Base-by-base conservation (phyloP, 2,888 invertebrate genomes). In the Caenorhabditis sp. region DNA sequence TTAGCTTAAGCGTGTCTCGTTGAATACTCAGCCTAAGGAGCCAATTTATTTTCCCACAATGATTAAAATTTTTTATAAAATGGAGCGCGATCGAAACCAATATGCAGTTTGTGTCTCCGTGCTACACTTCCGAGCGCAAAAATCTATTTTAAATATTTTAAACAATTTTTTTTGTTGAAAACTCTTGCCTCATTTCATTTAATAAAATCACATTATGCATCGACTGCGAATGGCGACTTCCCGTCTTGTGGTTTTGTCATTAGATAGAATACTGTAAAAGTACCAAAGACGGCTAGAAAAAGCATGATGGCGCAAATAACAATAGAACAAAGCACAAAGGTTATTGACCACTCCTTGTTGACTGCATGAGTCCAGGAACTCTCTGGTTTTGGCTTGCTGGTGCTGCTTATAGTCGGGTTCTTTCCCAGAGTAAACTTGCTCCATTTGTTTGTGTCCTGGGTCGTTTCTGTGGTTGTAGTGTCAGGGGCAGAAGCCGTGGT, bases 331-430 rank as follows among this genome's bases (percentile, higher is more conserved):
- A 82, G 64, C 1, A 84, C 70, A 32, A 84, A 84, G 5, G 84
- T 80, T 0, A 78, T 68, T 0, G 81, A 81, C 84, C 84, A 84
- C 62, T 79, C 72, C 58, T 80, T 80, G 37, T 84, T 84, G 4
- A 84, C 84, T 13, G 78, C 69, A 26, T 82, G 70, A 2, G 82
- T 84, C 84, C 81, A 81, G 0, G 81, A 81, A 1, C 40, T 35
- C 3, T 58, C 65, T 4, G 24, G 18, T 24, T 74, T 80, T n/a
- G 81, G 81, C 9, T 76, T 55, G 1, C 9, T 24, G 0, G 81
- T 81, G 32, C 53, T 76, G 40, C 20, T 60, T 0, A 56, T 56
- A 1, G 69, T 69, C 18, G 81, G 81, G 18, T 65, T 70, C 40
- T 71, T 65, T 0, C 81, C 81, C 2, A 81, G 20, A 2, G 81